Conservation (phyloP, 2,888 invertebrate genomes). For the Malthinus seriepunctatus region DNA sequence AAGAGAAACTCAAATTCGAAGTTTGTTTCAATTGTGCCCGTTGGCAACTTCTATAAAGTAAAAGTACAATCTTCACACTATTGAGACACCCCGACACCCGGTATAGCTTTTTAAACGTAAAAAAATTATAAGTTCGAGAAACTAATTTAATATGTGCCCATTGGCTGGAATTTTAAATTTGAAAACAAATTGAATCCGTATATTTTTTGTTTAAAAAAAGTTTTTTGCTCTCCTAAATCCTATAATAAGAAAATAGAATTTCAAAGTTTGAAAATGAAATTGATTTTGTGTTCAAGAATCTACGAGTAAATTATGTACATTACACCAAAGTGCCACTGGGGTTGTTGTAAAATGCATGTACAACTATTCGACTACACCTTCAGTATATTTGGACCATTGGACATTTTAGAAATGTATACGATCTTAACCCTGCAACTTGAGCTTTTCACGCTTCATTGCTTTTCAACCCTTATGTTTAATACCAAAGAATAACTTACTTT, state of each 20-base stretch:
- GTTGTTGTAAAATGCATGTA: slow-evolving; percentile 29
- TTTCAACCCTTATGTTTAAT: slow-evolving; percentile 19
- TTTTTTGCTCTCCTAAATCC: background rate
- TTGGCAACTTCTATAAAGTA: too few relatives aligned
- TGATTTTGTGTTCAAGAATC: slow-evolving; percentile 1
- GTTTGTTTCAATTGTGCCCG: too few relatives aligned
- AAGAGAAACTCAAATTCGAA: too few relatives aligned
- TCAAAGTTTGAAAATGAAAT: slow-evolving; percentile 2
- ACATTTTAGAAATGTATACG: slow-evolving; percentile 25
- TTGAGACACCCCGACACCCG: too few relatives aligned
- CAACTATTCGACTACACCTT: slow-evolving; percentile 15
- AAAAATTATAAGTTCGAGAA: too few relatives aligned
- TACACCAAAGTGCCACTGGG: slow-evolving; percentile 1
- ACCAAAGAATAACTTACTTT: slow-evolving; percentile 4
- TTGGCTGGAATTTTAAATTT: too few relatives aligned
- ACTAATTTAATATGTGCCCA: too few relatives aligned
- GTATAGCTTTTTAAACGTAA: too few relatives aligned
- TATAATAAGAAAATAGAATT: slow-evolving; percentile 6
- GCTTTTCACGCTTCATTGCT: slow-evolving; percentile 30
- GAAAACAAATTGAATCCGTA: too few relatives aligned
- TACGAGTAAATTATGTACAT: slow-evolving; percentile 1
- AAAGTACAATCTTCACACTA: too few relatives aligned
- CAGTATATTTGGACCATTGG: slow-evolving; percentile 26
- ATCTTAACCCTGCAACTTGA: background rate
- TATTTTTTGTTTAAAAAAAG: too few relatives aligned